Percentiles rank a stretch among this genome's conserved stretches.
Conservation (phyloP, 2,797 vertebrate species). For the Silurus lanzhouensis region DNA sequence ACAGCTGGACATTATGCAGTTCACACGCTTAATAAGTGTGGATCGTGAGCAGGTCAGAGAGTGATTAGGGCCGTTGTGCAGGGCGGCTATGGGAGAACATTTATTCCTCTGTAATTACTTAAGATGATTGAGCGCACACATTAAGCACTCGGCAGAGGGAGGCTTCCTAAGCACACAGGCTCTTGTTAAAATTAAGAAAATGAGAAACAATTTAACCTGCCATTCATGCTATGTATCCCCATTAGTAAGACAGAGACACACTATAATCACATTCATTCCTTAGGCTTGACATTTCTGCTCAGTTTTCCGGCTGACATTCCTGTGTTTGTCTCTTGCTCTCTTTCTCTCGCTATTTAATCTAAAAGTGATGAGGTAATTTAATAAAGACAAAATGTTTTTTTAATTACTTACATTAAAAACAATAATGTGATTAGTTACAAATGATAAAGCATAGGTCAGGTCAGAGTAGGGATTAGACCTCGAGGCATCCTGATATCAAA, state of each 20-base stretch:
- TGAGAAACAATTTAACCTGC: slow-evolving; percentile 51
- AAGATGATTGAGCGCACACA: slow-evolving; percentile 85
- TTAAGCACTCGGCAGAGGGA: slow-evolving; percentile 59
- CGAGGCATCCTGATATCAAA: neutral
- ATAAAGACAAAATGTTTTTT: neutral
- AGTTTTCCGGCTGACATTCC: neutral
- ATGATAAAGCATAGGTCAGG: neutral
- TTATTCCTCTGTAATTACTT: slow-evolving; percentile 93
- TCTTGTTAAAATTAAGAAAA: slow-evolving; percentile 58
- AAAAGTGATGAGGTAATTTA: no score
- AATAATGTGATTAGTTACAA: neutral
- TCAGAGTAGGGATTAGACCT: neutral
- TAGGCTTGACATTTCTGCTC: slow-evolving; percentile 18
- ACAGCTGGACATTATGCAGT: slow-evolving; percentile 83
- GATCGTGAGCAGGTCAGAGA: slow-evolving; percentile 90
- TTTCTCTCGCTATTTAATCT: neutral
- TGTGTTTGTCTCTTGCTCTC: slow-evolving; percentile 27
- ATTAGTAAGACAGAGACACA: slow-evolving; percentile 30
- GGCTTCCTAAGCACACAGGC: slow-evolving; percentile 47
- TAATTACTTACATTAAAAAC: neutral
- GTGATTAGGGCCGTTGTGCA: slow-evolving; percentile 90
- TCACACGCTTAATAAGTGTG: slow-evolving; percentile 88
- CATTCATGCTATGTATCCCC: slow-evolving; percentile 45
- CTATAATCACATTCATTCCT: slow-evolving; percentile 32
- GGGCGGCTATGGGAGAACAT: slow-evolving; percentile 84